phyloP scores from a whole-genome alignment of 2,888 invertebrate species.

The Chloroclysta siterata region DNA sequence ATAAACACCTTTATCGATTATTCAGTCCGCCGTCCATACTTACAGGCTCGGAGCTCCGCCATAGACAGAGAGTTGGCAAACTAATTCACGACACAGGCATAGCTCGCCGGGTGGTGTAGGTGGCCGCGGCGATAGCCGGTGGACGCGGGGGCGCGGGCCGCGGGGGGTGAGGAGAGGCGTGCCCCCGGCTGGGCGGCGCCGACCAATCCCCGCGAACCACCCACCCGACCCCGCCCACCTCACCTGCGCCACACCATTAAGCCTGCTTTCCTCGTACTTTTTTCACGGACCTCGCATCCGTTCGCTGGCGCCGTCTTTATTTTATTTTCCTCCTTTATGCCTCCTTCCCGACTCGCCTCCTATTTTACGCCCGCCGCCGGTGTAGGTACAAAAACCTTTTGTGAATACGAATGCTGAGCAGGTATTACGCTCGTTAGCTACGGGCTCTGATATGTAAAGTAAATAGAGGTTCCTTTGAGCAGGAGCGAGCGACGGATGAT shows the following conservation, averaged over 20 bases:
- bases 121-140: slow-evolving; percentile 80
- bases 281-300: slow-evolving; percentile 83
- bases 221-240: slow-evolving; percentile 80
- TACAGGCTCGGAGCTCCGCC: slow-evolving; percentile 81
- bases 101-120: slow-evolving; percentile 80
- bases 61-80: slow-evolving; percentile 85
- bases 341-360: slow-evolving; percentile 82
- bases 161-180: slow-evolving; percentile 66
- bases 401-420: slow-evolving; percentile 83
- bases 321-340: slow-evolving; percentile 83
- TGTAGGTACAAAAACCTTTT: slow-evolving; percentile 83
- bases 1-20: slow-evolving; percentile 86
- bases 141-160: slow-evolving; percentile 60
- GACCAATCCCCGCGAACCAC: slow-evolving; percentile 79
- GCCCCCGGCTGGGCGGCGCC: slow-evolving; percentile 78
- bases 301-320: slow-evolving; percentile 82
- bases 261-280: slow-evolving; percentile 80
- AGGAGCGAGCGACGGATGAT: slow-evolving; percentile 36
- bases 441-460: slow-evolving; percentile 79
- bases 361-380: slow-evolving; percentile 79
- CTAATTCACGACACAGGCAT: slow-evolving; percentile 85
- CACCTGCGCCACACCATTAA: slow-evolving; percentile 84
- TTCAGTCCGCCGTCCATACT: slow-evolving; percentile 83
- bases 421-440: slow-evolving; percentile 82
- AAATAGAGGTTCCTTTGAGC: slow-evolving; percentile 72